phyloP scores from a whole-genome alignment of 1,140 invertebrate genomes.

The Drosophila busckii region DNA sequence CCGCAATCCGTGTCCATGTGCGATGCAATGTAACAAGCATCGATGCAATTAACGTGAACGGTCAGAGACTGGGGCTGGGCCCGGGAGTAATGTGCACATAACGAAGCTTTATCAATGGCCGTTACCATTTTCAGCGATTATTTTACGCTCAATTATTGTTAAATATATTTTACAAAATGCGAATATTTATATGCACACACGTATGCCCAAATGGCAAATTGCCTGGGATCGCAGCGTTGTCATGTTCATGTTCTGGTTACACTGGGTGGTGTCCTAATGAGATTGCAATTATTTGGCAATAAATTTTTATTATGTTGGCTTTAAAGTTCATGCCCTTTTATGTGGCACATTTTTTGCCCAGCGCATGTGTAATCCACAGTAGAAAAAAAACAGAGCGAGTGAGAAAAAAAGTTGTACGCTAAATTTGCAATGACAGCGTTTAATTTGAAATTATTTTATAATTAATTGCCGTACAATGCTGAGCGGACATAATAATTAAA shows the following conservation, averaged over 20 bases:
- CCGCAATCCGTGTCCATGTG: conserved; percentile 70
- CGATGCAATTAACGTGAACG: conserved; percentile 61
- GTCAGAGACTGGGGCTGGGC: conserved; percentile 10
- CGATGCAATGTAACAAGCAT: conserved; percentile 20
- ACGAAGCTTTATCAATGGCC: conserved; percentile 40
- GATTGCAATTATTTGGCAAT: conserved; percentile 78
- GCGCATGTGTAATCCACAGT: conserved; percentile 22
- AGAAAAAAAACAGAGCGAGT: too few relatives aligned
- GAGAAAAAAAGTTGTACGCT: conserved; percentile 21
- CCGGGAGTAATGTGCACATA: conserved; percentile 5
- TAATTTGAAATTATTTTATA: conserved; percentile 73
- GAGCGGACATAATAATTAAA: conserved; percentile 67
- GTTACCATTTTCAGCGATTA: conserved; percentile 52
- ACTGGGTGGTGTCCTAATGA: conserved; percentile 66
- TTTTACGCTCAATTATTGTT: conserved; percentile 79
- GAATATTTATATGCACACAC: conserved; percentile 56
- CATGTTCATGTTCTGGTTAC: conserved; percentile 53
- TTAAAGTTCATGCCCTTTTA: conserved; percentile 68
- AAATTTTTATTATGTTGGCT: conserved; percentile 75
- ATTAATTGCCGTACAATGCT: conserved; percentile 57
- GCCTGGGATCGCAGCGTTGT: conserved; percentile 36
- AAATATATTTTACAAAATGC: conserved; percentile 77
- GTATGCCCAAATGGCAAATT: conserved; percentile 45
- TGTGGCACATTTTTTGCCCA: conserved; percentile 45
- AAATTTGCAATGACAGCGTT: conserved; percentile 42